A percentile compares a stretch with the other conserved stretches of the same genome.
phyloP scores from a whole-genome alignment of 2,797 vertebrate genomes.

The Lateolabrax maculatus region DNA sequence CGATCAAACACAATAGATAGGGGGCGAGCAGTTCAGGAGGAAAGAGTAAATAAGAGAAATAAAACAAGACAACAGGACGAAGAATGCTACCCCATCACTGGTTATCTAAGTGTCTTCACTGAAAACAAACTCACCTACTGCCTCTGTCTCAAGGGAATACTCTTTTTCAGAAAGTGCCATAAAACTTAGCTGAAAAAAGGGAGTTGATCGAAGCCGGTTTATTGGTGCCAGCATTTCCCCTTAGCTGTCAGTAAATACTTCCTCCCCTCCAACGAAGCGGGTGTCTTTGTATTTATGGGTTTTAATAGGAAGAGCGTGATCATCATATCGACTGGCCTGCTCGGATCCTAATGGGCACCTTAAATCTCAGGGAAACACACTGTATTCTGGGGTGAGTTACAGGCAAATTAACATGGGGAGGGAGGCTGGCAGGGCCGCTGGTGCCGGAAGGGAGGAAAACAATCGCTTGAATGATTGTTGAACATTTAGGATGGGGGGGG shows the following conservation, averaged over 20 bases:
- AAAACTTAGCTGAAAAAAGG: constrained; percentile 42
- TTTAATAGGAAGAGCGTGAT: constrained; percentile 83
- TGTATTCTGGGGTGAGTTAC: constrained; percentile 81
- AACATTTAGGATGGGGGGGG: constrained; percentile 68
- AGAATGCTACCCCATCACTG: constrained; percentile 10
- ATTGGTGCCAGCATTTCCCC: constrained; percentile 64
- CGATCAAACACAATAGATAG: constrained; percentile 46
- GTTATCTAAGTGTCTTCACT: constrained; percentile 11
- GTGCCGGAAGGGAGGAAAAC: constrained; percentile 66
- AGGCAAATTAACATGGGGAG: constrained; percentile 80
- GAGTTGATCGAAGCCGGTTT: constrained; percentile 69
- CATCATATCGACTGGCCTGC: constrained; percentile 81
- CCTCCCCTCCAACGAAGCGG: constrained; percentile 45
- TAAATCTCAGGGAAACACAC: constrained; percentile 79
- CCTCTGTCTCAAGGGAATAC: constrained; percentile 26
- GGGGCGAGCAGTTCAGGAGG: constrained; percentile 36
- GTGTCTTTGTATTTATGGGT: constrained; percentile 83
- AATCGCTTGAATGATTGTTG: constrained; percentile 78
- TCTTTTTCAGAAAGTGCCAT: constrained; percentile 47
- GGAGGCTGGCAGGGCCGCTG: constrained; percentile 45
- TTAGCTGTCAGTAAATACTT: constrained; percentile 73
- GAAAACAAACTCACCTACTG: constrained; percentile 29
- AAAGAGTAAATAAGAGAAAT: constrained; percentile 38
- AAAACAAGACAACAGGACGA: constrained; percentile 44
- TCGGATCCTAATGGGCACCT: constrained; percentile 76